Conservation (phyloP, 1,140 invertebrate species). For the Pogonomyrmex californicus region DNA sequence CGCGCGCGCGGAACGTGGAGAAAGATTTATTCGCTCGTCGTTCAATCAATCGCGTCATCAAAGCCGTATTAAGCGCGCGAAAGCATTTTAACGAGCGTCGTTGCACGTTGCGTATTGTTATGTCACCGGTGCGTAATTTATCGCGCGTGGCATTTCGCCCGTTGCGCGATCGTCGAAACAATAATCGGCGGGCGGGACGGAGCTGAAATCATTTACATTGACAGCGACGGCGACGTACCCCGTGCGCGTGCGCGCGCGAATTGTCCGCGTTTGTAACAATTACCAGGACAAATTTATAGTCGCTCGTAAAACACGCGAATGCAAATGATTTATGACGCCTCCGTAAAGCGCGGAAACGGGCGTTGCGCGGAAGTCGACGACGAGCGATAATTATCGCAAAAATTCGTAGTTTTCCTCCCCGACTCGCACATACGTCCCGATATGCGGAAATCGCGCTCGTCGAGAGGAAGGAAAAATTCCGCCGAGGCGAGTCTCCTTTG, state of each 20-base stretch:
- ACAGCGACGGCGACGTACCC: slow-evolving; percentile 12
- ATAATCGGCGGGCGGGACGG: slow-evolving; percentile 14
- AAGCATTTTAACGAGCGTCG: slow-evolving; percentile 62
- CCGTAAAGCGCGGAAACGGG: slow-evolving; percentile 62
- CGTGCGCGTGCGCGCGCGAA: slow-evolving; percentile 11
- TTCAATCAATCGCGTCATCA: slow-evolving; percentile 21
- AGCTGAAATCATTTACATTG: slow-evolving; percentile 61
- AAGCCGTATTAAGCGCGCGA: slow-evolving; percentile 35
- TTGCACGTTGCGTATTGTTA: slow-evolving; percentile 55
- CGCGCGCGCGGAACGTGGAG: background rate
- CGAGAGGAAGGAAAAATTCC: background rate
- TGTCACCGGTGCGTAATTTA: slow-evolving; percentile 62
- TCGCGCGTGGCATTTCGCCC: slow-evolving; percentile 55
- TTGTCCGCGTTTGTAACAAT: slow-evolving; percentile 64
- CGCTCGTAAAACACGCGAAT: slow-evolving; percentile 63
- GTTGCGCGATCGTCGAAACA: slow-evolving; percentile 24
- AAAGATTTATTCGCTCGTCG: slow-evolving; percentile 19
- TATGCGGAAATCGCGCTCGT: slow-evolving; percentile 3
- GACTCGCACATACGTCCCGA: background rate
- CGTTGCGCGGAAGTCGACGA: background rate
- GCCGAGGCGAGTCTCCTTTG: background rate
- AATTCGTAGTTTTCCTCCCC: slow-evolving; percentile 3
- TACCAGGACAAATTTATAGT: slow-evolving; percentile 68
- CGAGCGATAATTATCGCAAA: slow-evolving; percentile 53
- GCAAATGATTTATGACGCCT: slow-evolving; percentile 67